Percentiles rank a stretch among this genome's conserved stretches.
Conservation (phyloP, 2,113 vertebrate species). For the Dromiciops gliroides region DNA sequence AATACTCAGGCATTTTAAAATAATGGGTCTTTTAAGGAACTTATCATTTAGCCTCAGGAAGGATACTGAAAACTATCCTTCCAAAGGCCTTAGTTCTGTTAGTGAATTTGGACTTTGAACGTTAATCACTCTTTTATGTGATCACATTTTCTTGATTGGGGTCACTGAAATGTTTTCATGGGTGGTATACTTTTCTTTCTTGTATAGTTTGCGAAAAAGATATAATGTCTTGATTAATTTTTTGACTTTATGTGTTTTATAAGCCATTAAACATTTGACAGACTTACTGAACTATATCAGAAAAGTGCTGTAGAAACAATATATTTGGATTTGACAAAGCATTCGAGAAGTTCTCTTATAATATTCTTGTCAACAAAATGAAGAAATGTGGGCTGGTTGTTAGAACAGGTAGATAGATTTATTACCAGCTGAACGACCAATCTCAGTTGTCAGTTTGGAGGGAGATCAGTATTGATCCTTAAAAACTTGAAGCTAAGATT, state of each 20-base stretch:
- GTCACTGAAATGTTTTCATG: conserved; percentile 28
- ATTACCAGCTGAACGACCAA: background rate
- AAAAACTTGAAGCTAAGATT: background rate
- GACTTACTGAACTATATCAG: conserved; percentile 8
- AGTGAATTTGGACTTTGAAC: background rate
- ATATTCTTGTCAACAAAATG: background rate
- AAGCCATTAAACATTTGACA: background rate
- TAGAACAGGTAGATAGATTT: background rate
- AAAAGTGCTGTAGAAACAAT: conserved; percentile 1
- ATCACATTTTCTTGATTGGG: conserved; percentile 14
- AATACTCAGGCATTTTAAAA: background rate
- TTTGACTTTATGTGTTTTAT: conserved; percentile 33
- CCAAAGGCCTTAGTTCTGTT: background rate
- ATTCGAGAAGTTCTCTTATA: background rate
- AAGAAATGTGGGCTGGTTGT: background rate
- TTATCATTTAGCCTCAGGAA: background rate
- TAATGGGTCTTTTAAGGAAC: background rate
- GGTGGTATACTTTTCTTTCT: conserved; percentile 6
- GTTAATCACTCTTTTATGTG: conserved; percentile 2
- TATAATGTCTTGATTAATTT: conserved; percentile 1
- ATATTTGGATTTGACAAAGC: background rate
- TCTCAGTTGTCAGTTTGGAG: background rate
- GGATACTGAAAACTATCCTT: conserved; percentile 6
- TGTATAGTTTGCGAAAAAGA: conserved; percentile 23
- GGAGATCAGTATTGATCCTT: background rate